Evolutionary conservation across 2,113 vertebrate genomes (phyloP), one percentile per base, ranked within the genome.

Genomic region (Stigmatopora argus): DNA sequence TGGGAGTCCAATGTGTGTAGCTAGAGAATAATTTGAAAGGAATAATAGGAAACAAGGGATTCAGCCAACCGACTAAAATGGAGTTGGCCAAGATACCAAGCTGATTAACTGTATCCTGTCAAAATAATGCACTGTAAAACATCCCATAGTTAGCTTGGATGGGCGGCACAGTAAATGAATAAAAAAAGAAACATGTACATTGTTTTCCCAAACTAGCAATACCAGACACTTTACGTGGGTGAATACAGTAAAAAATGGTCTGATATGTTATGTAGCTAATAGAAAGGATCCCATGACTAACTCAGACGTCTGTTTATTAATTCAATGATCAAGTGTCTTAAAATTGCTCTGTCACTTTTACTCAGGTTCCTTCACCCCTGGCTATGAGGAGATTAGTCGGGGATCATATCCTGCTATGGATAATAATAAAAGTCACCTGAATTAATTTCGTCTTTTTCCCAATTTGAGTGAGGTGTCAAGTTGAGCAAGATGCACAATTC

Each of bases 351-450:
- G 66, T 55, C 60, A 57, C 44, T 41, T 67, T 55, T 49, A 35
- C 17, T 35, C 45, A 38, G 11, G 49, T 52, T 72, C 70, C 68
- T 57, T 71, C 49, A 62, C 73, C 71, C 5, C 81, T 60, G 73
- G 81, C 72, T 69, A 76, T 62, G 66, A 72, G 77, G 74, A 81
- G 77, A 79, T 79, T 59, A 73, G 75, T 80, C 72, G 44, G 71
- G 61, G 70, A 71, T 75, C 75, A 73, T 62, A 80, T 78, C 70
- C 34, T 51, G 48, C 66, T 67, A 46, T 0, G 55, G 62, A 59
- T 75, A 71, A 78, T 71, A 71, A 79, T 75, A 69, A 79, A 61
- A 71, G 65, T 47, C 78, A 69, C 70, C 21, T 31, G 35, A 45
- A 67, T 78, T 71, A 62, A 80, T 78, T 70, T 67, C 55, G 65